These are phyloP conservation scores for Morpho achilles DNA, from an alignment of 2,888 invertebrate genomes.

Conservation along the genomic window DNA sequence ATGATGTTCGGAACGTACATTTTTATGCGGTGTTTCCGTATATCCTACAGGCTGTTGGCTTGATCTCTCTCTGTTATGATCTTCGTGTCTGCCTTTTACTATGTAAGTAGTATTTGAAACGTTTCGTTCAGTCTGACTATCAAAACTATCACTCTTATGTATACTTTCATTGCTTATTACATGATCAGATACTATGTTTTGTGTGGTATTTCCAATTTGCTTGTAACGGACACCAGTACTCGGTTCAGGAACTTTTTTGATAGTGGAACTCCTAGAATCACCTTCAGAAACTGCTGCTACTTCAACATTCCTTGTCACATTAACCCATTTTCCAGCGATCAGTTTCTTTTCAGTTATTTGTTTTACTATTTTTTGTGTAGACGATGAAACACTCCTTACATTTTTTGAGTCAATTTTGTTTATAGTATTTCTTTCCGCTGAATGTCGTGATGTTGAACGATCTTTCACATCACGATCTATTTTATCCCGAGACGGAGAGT, in stretches of 20 bases:
- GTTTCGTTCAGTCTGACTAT: slow-evolving; percentile 20
- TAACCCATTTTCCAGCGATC: slow-evolving; percentile 68
- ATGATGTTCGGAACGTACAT: slow-evolving; percentile 41
- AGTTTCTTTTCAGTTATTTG: slow-evolving; percentile 78
- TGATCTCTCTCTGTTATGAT: slow-evolving; percentile 21
- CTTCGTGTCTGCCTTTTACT: slow-evolving; percentile 26
- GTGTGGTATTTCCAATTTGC: slow-evolving; percentile 14
- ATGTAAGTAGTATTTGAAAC: slow-evolving; percentile 30
- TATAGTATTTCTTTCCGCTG: slow-evolving; percentile 42
- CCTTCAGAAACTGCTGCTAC: slow-evolving; percentile 75
- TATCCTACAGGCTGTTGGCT: slow-evolving; percentile 24
- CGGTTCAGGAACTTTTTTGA: slow-evolving; percentile 21
- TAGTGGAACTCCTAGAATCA: slow-evolving; percentile 32
- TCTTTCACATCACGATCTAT: slow-evolving; percentile 40
- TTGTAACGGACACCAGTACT: slow-evolving; percentile 17
- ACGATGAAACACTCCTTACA: slow-evolving; percentile 50
- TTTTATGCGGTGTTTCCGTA: slow-evolving; percentile 40
- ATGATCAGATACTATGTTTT: slow-evolving; percentile 17
- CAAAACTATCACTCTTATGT: slow-evolving; percentile 14
- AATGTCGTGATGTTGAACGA: slow-evolving; percentile 41
- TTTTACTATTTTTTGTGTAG: slow-evolving; percentile 76
- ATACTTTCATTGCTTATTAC: slow-evolving; percentile 12
- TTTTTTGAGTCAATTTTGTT: slow-evolving; percentile 52
- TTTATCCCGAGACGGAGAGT: slow-evolving; percentile 54
- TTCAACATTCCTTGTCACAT: slow-evolving; percentile 81